Conservation (phyloP, 1,140 invertebrate species). For the Scylla paramamosain region DNA sequence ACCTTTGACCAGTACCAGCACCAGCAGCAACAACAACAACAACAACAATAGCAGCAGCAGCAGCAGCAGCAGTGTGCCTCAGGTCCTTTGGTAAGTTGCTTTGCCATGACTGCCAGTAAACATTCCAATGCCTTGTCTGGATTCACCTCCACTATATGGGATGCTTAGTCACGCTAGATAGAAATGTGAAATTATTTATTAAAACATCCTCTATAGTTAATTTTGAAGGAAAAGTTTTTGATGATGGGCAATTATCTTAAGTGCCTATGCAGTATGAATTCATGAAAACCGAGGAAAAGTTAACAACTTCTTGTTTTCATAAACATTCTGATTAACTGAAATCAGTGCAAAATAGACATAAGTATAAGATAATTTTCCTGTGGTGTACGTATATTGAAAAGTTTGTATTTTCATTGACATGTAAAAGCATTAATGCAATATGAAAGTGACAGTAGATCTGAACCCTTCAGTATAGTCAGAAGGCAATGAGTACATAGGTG, state of each 20-base stretch:
- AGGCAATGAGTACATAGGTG: too few species aligned
- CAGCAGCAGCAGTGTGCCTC: not conserved
- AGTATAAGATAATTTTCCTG: not conserved
- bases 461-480: not conserved
- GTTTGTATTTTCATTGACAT: not conserved
- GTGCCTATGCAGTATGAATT: slow-evolving; percentile 11
- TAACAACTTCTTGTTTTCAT: not conserved
- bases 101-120: not conserved
- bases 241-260: slow-evolving; percentile 13
- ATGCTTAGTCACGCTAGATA: not conserved
- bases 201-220: not conserved
- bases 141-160: not conserved
- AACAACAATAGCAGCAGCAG: too few species aligned
- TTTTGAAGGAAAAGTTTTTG: not conserved
- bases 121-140: slow-evolving; percentile 55
- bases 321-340: not conserved
- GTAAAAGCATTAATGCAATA: not conserved
- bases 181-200: not conserved
- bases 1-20: too few species aligned
- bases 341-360: slow-evolving; percentile 23
- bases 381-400: not conserved
- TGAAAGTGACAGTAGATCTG: not conserved
- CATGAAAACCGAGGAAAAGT: not conserved
- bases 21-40: too few species aligned
- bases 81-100: slow-evolving; percentile 24